Percentiles rank a stretch among this genome's conserved stretches.
Conservation (phyloP, 64 coral and sea anemone species). For the Orbicella faveolata region DNA sequence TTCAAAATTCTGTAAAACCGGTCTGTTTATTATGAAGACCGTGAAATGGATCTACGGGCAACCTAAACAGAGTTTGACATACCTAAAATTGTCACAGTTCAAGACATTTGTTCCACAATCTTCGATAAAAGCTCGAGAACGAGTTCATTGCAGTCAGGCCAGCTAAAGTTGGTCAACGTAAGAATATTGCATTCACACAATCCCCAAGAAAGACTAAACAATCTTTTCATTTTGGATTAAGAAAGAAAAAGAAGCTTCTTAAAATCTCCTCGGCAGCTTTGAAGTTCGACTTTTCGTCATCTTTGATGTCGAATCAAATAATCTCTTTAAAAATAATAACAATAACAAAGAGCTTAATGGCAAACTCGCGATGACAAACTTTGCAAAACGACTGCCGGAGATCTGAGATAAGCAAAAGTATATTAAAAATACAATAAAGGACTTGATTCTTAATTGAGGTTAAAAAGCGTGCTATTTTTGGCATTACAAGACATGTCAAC, state of each 20-base stretch:
- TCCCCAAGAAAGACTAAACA: neutral
- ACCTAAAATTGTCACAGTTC: neutral
- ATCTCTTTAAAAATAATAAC: neutral
- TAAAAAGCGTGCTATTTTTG: neutral
- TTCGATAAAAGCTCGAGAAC: neutral
- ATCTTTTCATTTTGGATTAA: neutral
- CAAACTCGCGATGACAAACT: neutral
- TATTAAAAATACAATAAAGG: neutral
- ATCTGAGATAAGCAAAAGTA: neutral
- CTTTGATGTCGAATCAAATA: neutral
- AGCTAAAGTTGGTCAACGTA: neutral
- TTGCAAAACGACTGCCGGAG: neutral
- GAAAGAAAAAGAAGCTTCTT: neutral
- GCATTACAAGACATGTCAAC: neutral
- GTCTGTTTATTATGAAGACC: too few species aligned
- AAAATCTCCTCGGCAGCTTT: neutral
- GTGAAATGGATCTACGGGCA: too few species aligned
- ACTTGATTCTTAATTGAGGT: constrained; percentile 4
- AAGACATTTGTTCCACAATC: neutral
- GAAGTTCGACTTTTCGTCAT: neutral
- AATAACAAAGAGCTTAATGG: constrained; percentile 7
- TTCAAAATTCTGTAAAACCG: too few species aligned
- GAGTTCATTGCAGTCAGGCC: neutral
- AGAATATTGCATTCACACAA: neutral
- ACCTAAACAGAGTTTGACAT: neutral